phyloP scores from a whole-genome alignment of 1,140 invertebrate genomes.

The Hylaeus volcanicus region DNA sequence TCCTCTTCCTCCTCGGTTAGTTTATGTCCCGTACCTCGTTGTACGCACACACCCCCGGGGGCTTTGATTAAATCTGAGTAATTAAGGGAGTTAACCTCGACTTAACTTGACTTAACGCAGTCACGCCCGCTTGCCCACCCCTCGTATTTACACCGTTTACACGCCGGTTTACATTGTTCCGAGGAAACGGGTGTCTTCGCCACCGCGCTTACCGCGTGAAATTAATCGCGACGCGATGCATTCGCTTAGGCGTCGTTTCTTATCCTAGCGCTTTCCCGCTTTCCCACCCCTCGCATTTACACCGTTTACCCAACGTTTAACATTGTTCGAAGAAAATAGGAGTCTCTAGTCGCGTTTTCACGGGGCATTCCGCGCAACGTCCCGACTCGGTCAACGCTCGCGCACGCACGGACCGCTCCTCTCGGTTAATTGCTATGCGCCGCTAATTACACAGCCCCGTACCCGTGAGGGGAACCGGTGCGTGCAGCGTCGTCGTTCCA shows the following conservation, averaged over 20 bases:
- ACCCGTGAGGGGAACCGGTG: constrained; percentile 46
- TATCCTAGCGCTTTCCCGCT: constrained; percentile 66
- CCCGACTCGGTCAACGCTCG: neutral
- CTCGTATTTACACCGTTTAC: constrained; percentile 77
- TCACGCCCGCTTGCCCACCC: constrained; percentile 80
- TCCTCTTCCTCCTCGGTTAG: constrained; percentile 58
- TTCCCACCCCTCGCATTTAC: constrained; percentile 78
- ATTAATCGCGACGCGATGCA: too few species aligned
- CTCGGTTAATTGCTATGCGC: constrained; percentile 63
- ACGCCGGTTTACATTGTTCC: constrained; percentile 72
- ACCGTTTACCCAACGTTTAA: constrained; percentile 76
- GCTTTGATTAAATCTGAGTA: constrained; percentile 79
- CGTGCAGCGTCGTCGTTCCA: constrained; percentile 44
- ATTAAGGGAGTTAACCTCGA: constrained; percentile 81
- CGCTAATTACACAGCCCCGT: constrained; percentile 65
- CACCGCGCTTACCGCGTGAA: neutral
- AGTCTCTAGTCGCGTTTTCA: constrained; percentile 25
- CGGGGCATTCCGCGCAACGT: neutral
- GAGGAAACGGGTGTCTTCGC: constrained; percentile 40
- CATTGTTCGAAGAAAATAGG: constrained; percentile 62
- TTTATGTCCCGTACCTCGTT: constrained; percentile 68
- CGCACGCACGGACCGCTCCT: constrained; percentile 36
- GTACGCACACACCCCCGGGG: constrained; percentile 65
- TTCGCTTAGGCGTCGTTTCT: too few species aligned
- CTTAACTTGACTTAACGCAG: constrained; percentile 80